Evolutionary conservation across 2,888 invertebrate genomes (phyloP).

Genomic region (Platerodrilus igneus): DNA sequence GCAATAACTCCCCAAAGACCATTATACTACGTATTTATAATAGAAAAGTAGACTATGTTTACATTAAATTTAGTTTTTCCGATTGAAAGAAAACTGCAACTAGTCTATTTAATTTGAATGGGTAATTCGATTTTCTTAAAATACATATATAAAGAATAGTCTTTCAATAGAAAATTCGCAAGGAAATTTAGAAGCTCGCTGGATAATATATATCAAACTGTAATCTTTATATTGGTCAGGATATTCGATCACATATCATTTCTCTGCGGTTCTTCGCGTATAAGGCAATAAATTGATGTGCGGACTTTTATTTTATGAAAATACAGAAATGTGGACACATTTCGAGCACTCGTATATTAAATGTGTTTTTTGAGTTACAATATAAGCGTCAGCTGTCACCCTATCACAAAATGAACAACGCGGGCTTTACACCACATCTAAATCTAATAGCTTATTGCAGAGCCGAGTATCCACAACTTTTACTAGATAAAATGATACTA

Average conservation of each 20-base stretch:
- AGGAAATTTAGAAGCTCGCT: conserved; percentile 20
- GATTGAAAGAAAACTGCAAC: no score
- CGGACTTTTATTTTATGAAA: conserved; percentile 41
- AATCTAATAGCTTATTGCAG: no score
- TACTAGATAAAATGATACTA: no score
- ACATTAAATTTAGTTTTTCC: no score
- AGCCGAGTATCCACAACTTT: no score
- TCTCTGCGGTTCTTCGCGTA: conserved; percentile 21
- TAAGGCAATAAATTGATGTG: conserved; percentile 36
- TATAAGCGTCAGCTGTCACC: conserved; percentile 36
- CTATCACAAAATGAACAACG: conserved; percentile 21
- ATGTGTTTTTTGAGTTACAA: conserved; percentile 39
- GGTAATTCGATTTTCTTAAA: no score
- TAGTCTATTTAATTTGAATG: no score
- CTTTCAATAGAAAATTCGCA: conserved; percentile 18
- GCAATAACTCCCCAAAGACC: no score
- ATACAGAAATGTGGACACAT: conserved; percentile 40
- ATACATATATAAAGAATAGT: conserved; percentile 19
- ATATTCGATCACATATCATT: conserved; percentile 26
- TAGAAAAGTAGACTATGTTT: no score
- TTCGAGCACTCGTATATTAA: conserved; percentile 37
- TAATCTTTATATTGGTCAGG: conserved; percentile 24
- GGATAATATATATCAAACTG: conserved; percentile 20
- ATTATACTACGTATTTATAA: no score
- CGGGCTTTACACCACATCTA: no score